These are phyloP conservation scores for Vireo altiloquus DNA, from an alignment of 2,113 vertebrate genomes.

Conservation along the genomic window DNA sequence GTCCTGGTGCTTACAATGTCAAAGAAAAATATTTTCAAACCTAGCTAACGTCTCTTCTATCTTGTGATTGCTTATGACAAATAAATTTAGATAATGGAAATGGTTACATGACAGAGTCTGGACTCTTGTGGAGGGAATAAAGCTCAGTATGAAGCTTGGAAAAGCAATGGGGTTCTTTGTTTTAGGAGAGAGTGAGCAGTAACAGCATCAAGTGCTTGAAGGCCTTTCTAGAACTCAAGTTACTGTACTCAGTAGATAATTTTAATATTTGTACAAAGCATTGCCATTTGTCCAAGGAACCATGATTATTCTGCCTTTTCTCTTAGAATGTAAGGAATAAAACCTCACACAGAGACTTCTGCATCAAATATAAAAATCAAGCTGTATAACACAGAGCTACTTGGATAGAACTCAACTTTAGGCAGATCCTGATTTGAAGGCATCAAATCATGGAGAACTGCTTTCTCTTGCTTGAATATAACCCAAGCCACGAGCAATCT, in stretches of 20 bases:
- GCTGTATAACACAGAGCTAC: neutral
- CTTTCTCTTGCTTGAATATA: neutral
- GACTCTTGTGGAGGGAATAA: neutral
- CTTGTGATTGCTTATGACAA: neutral
- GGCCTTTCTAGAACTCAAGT: neutral
- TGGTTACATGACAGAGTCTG: neutral
- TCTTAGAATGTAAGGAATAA: neutral
- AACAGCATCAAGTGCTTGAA: neutral
- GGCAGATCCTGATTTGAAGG: neutral
- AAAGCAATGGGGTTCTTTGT: neutral
- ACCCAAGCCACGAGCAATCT: neutral
- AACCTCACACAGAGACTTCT: neutral
- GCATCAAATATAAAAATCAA: neutral
- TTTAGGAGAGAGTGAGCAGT: neutral
- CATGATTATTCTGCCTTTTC: neutral
- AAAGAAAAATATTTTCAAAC: slow-evolving; percentile 44
- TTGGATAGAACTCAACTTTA: neutral
- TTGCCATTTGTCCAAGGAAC: neutral
- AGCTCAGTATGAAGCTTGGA: neutral
- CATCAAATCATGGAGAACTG: neutral
- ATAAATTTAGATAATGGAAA: neutral
- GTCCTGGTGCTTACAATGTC: neutral
- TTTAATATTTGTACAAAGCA: neutral
- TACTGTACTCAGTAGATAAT: neutral
- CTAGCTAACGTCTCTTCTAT: slow-evolving; percentile 35